Conservation (phyloP, 2,888 invertebrate genomes). For the Caenorhabditis virilis region DNA sequence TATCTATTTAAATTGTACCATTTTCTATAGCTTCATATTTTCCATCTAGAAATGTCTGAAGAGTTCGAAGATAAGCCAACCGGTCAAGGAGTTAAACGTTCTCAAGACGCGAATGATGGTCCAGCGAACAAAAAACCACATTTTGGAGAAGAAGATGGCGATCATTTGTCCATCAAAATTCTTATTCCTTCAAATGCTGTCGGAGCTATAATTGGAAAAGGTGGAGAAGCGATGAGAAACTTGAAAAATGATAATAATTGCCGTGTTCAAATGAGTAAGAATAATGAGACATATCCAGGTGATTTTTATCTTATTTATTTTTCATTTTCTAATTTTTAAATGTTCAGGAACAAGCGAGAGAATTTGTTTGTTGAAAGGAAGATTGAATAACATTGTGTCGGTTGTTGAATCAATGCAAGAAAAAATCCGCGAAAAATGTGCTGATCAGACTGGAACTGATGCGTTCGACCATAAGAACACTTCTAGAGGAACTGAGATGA, state of each 20-base stretch:
- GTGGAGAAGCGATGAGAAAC: constrained; percentile 24
- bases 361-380: constrained; percentile 89
- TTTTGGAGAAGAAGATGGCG: constrained; percentile 42
- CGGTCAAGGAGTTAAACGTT: constrained; percentile 50
- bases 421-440: constrained; percentile 91
- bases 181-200: constrained; percentile 80
- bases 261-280: constrained; percentile 98
- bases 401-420: constrained; percentile 92
- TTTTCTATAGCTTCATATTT: background rate
- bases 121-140: constrained; percentile 64
- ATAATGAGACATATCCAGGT: constrained; percentile 98
- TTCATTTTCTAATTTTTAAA: background rate
- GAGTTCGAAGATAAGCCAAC: constrained; percentile 28
- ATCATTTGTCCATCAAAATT: constrained; percentile 42
- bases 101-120: constrained; percentile 54
- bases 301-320: background rate
- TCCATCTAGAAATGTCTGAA: constrained; percentile 19
- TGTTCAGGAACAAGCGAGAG: constrained; percentile 80
- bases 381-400: constrained; percentile 85
- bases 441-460: constrained; percentile 77
- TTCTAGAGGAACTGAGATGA: constrained; percentile 72
- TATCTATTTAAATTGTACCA: background rate
- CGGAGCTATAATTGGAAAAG: constrained; percentile 76
- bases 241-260: constrained; percentile 96
- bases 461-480: constrained; percentile 65